Evolutionary conservation across 2,888 invertebrate species (phyloP).

Genomic region (Dolichomitus sp.): DNA sequence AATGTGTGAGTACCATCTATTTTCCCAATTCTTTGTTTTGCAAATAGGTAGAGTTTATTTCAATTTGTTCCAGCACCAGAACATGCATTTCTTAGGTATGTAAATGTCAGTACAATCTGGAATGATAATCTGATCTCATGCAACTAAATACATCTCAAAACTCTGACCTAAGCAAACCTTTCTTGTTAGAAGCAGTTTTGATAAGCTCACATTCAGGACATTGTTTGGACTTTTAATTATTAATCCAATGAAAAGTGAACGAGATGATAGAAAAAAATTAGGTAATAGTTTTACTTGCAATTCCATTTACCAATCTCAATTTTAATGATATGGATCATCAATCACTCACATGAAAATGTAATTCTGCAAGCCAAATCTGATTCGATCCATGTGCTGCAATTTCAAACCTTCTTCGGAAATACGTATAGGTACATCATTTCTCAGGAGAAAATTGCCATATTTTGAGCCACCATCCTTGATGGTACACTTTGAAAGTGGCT

Average conservation of each 20-base stretch:
- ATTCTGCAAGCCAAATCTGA: constrained; percentile 54
- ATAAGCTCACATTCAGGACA: no score
- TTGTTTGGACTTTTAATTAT: neutral
- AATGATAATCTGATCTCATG: no score
- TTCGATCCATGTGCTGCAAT: constrained; percentile 39
- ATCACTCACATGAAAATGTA: constrained; percentile 53
- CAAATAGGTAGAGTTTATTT: no score
- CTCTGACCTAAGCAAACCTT: no score
- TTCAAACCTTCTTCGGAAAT: constrained; percentile 21
- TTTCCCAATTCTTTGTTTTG: no score
- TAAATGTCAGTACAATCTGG: no score
- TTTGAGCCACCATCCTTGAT: constrained; percentile 48
- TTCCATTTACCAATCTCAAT: neutral
- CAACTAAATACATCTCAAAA: no score
- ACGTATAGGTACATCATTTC: neutral
- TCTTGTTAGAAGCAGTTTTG: no score
- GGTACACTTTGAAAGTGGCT: constrained; percentile 41
- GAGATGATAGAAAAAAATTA: neutral
- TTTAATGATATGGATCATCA: neutral
- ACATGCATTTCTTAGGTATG: no score
- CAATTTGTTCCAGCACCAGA: no score
- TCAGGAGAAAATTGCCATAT: constrained; percentile 51
- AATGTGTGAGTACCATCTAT: no score
- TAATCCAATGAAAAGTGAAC: neutral
- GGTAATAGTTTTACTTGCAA: neutral